Percentiles rank a stretch among this genome's conserved stretches.
These are phyloP conservation scores for Drosophila yakuba DNA, from an alignment of 1,140 invertebrate genomes.

Conservation along the genomic window DNA sequence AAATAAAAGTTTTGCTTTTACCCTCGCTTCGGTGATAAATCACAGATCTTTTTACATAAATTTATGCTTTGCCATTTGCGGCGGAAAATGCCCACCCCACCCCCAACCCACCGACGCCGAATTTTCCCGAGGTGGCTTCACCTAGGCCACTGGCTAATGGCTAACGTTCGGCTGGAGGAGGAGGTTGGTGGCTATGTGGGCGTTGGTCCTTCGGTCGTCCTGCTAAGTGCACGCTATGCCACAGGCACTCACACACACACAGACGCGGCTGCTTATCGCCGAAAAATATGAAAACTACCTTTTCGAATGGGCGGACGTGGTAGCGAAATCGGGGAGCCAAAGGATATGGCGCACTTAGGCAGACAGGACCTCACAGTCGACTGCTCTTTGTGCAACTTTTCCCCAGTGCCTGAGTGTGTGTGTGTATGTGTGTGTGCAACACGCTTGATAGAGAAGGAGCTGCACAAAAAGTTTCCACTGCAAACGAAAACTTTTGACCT, in stretches of 20 bases:
- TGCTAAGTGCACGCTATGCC: slow-evolving; percentile 62
- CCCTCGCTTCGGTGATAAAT: slow-evolving; percentile 63
- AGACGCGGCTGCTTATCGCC: slow-evolving; percentile 65
- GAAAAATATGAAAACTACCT: slow-evolving; percentile 81
- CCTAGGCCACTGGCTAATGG: slow-evolving; percentile 45
- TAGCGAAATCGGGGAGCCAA: slow-evolving; percentile 17
- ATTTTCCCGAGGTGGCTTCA: slow-evolving; percentile 22
- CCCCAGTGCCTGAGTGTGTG: not conserved
- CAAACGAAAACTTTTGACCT: slow-evolving; percentile 81
- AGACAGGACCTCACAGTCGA: slow-evolving; percentile 33
- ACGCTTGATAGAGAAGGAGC: slow-evolving; percentile 74
- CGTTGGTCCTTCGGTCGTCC: slow-evolving; percentile 26
- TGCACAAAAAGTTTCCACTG: slow-evolving; percentile 77
- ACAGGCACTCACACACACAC: slow-evolving; percentile 2
- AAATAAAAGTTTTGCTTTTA: slow-evolving; percentile 75
- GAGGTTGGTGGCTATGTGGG: slow-evolving; percentile 11
- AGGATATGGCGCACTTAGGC: slow-evolving; percentile 69
- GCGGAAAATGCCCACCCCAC: slow-evolving; percentile 36
- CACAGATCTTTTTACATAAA: slow-evolving; percentile 83
- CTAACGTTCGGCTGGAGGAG: not conserved
- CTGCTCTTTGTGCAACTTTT: slow-evolving; percentile 34
- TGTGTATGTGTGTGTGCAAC: slow-evolving; percentile 26
- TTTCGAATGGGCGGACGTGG: slow-evolving; percentile 51
- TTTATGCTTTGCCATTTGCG: slow-evolving; percentile 81
- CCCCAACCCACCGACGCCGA: not conserved